Evolutionary conservation across 2,797 vertebrate species (phyloP).

Genomic region (Malurus splendens): DNA sequence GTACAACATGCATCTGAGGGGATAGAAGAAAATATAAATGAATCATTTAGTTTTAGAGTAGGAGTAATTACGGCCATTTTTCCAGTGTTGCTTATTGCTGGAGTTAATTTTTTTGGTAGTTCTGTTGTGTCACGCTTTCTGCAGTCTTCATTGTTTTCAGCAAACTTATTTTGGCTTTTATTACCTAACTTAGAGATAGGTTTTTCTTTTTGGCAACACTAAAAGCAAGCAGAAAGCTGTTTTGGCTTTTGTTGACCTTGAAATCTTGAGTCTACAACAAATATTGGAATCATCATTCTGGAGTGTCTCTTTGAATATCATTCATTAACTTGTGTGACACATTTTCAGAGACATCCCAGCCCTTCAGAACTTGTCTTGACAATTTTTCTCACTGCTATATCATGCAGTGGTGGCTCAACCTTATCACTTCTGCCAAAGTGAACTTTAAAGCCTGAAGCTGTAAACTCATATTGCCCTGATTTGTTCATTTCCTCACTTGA

Average conservation of each 20-base stretch:
- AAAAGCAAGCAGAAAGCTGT: neutral
- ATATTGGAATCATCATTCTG: neutral
- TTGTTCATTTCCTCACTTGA: neutral
- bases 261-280: neutral
- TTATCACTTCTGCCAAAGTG: neutral
- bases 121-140: neutral
- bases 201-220: neutral
- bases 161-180: neutral
- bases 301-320: neutral
- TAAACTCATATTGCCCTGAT: neutral
- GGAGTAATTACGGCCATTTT: neutral
- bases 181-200: neutral
- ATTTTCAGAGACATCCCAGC: neutral
- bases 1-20: neutral
- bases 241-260: neutral
- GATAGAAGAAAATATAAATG: neutral
- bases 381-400: neutral
- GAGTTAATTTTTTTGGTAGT: neutral
- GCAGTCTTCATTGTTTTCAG: neutral
- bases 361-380: neutral
- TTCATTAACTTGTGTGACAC: neutral
- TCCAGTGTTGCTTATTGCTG: neutral
- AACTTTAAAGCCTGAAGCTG: neutral
- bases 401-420: neutral
- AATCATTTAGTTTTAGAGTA: neutral